A percentile compares a stretch with the other conserved stretches of the same genome.
Conservation (phyloP, 2,113 vertebrate genomes). For the Xiphophorus hellerii region DNA sequence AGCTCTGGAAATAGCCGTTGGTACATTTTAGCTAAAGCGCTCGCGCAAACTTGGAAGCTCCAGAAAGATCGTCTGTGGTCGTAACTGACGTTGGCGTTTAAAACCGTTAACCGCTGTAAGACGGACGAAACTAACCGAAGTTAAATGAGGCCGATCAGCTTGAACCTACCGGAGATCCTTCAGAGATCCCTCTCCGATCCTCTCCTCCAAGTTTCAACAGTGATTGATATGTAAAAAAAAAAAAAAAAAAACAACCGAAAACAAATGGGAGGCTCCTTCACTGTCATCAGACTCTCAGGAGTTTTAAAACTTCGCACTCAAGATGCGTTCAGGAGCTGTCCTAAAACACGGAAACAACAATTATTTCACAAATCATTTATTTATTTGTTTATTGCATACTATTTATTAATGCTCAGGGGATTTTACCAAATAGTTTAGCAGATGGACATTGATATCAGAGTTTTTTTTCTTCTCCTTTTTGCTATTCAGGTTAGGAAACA, state of each 20-base stretch:
- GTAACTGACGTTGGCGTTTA: not conserved
- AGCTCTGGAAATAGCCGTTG: too few relatives aligned
- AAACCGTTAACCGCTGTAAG: not conserved
- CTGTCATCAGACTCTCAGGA: not conserved
- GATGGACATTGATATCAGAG: too few relatives aligned
- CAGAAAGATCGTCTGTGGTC: too few relatives aligned
- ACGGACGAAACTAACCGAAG: not conserved
- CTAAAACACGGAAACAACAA: rapidly evolving
- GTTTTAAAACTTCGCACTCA: not conserved
- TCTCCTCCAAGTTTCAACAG: not conserved
- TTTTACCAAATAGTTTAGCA: not conserved
- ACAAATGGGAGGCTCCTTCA: not conserved
- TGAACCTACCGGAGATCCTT: not conserved
- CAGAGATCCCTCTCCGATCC: not conserved
- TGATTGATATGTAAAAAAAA: not conserved
- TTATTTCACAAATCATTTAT: rapidly evolving
- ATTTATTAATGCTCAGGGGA: not conserved
- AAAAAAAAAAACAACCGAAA: not conserved
- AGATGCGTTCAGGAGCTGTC: conserved; percentile 23
- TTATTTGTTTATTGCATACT: not conserved
- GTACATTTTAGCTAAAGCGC: too few relatives aligned
- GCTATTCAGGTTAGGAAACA: too few relatives aligned
- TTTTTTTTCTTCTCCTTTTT: too few relatives aligned
- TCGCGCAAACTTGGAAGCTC: too few relatives aligned
- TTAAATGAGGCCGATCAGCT: not conserved